Evolutionary conservation across 37 sponge, comb jelly and placozoan genomes (phyloP), one percentile per base, ranked within the genome.

Genomic region (Diacarnus erythraeanus): DNA sequence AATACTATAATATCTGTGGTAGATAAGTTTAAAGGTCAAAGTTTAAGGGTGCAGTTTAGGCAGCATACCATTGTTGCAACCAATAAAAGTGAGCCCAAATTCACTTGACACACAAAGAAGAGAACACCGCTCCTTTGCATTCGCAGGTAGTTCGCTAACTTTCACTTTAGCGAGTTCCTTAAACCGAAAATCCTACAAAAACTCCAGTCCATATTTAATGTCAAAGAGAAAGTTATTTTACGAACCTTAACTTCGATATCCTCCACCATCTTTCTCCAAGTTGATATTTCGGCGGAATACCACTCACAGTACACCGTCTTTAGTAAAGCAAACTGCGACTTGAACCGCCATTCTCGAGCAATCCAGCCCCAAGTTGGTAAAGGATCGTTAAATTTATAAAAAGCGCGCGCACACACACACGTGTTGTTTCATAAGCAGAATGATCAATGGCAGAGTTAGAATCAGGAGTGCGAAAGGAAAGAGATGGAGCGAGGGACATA

Each of bases 401-500:
- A n/a, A n/a, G n/a, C n/a, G n/a, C n/a, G n/a, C n/a, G n/a, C n/a
- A 54, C 56, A 10, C 17, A 25, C 61, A 60, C 66, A 65, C 66
- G 66, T 65, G 66, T 31, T 6, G 10, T 30, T 34, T 15, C 35
- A 65, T 65, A 35, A 35, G 66, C 34, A 65, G 33, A 30, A 30
- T 65, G 27, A 25, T 5, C 26, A 25, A n/a, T n/a, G n/a, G 61
- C 8, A 67, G 87, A 42, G 69, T 78, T 33, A 77, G 58, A 71
- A 42, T 63, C 37, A 80, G 71, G 57, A 31, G 76, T 12, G 71
- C 40, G 61, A 88, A 88, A 69, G 92, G 82, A 1, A 88, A 86
- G 71, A 78, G 89, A 39, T 97, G 98, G 98, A 57, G 64, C 64
- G 90, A 87, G 84, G 98, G 98, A 1, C 91, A 95, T 51, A 87